Evolutionary conservation across 2,888 invertebrate genomes (phyloP).

Genomic region (Unio delphinus): DNA sequence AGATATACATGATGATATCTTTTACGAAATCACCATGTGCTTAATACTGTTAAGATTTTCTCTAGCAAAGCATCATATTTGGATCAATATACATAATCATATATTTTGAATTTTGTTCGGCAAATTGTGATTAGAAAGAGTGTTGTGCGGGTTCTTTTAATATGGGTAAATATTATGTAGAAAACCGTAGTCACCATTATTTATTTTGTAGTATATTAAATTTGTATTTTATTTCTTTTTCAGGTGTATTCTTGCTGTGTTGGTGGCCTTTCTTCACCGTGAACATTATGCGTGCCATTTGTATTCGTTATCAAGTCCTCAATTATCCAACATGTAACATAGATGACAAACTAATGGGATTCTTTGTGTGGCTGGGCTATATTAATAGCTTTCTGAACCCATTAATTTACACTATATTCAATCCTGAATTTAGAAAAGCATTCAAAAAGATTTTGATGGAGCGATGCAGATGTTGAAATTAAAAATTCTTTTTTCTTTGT

Average conservation of each 20-base stretch:
- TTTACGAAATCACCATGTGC: too few species aligned
- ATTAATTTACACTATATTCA: conserved; percentile 71
- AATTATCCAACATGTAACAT: conserved; percentile 80
- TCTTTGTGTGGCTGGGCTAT: conserved; percentile 97
- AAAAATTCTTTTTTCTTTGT: neutral
- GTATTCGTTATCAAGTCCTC: conserved; percentile 77
- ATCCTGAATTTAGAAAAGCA: conserved; percentile 92
- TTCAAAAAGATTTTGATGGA: conserved; percentile 88
- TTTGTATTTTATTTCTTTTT: conserved; percentile 55
- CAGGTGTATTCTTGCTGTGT: conserved; percentile 97
- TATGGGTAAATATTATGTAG: neutral
- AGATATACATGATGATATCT: too few species aligned
- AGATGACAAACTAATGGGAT: conserved; percentile 59
- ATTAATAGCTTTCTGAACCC: conserved; percentile 92
- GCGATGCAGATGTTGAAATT: conserved; percentile 23
- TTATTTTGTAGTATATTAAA: neutral
- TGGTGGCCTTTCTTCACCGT: conserved; percentile 99
- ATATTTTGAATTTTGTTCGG: too few species aligned
- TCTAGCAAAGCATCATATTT: too few species aligned
- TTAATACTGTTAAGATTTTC: too few species aligned
- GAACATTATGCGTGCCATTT: conserved; percentile 96
- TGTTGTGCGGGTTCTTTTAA: too few species aligned
- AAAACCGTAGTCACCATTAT: neutral
- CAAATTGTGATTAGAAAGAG: too few species aligned
- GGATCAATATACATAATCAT: too few species aligned